Conservation (phyloP, 2,113 vertebrate genomes). For the Tachysurus fulvidraco region DNA sequence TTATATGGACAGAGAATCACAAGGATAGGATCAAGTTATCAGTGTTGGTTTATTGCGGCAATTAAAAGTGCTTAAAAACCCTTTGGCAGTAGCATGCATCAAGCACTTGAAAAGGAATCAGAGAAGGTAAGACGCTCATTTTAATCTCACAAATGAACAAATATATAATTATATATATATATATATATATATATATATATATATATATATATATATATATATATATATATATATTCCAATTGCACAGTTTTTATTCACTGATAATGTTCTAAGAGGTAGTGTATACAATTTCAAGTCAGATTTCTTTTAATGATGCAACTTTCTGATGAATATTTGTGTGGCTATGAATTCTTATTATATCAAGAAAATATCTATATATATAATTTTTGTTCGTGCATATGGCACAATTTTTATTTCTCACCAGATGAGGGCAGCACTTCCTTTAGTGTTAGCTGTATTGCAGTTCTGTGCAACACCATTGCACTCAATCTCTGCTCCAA, state of each 20-base stretch:
- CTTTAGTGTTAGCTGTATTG: slow-evolving; percentile 53
- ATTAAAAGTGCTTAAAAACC: slow-evolving; percentile 62
- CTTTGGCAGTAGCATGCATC: background rate
- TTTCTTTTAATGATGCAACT: background rate
- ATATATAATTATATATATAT: no score
- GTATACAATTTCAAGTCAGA: background rate
- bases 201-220: no score
- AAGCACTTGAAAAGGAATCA: slow-evolving; percentile 59
- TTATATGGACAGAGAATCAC: background rate
- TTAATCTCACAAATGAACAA: background rate
- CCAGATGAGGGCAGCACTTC: slow-evolving; percentile 62
- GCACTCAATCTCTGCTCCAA: slow-evolving; percentile 48
- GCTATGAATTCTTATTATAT: background rate
- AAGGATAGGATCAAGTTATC: slow-evolving; percentile 18
- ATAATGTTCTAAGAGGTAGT: background rate
- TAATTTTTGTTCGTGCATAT: background rate
- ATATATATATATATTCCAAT: no score
- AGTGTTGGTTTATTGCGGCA: slow-evolving; percentile 60
- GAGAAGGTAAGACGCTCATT: slow-evolving; percentile 61
- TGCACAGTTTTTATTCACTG: background rate
- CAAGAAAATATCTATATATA: background rate
- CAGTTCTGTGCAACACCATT: slow-evolving; percentile 53
- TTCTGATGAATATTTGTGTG: background rate
- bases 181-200: no score
- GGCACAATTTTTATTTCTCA: slow-evolving; percentile 4